Conservation (phyloP, 2,797 vertebrate genomes). For the Dicrostonyx torquatus region DNA sequence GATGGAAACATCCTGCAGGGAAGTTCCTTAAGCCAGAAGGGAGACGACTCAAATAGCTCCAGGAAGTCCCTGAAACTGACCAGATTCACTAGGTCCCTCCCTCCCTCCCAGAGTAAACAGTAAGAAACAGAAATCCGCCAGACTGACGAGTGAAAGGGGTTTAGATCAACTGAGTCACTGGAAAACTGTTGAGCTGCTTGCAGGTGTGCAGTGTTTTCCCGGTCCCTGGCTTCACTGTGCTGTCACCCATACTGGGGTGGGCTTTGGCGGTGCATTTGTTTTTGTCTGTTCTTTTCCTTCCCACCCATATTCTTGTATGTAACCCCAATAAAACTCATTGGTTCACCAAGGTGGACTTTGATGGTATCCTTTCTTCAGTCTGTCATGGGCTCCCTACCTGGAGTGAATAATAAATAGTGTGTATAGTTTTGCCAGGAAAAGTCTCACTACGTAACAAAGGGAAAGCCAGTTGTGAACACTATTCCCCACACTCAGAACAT, state of each 20-base stretch:
- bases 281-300: not conserved
- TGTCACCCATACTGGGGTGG: not conserved
- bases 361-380: not conserved
- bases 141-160: not conserved
- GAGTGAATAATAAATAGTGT: not conserved
- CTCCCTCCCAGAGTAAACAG: not conserved
- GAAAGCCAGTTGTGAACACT: not conserved
- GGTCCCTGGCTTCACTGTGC: not conserved
- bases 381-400: not conserved
- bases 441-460: not conserved
- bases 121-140: not conserved
- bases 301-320: not conserved
- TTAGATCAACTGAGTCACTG: not conserved
- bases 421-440: not conserved
- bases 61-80: not conserved
- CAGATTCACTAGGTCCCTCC: not conserved
- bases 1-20: not conserved
- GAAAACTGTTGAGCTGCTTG: not conserved
- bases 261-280: not conserved
- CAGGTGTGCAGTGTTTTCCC: not conserved
- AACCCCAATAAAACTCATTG: not conserved
- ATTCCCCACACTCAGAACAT: not conserved
- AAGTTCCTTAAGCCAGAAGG: not conserved
- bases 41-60: not conserved
- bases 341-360: not conserved